Evolutionary conservation across 2,888 invertebrate species (phyloP).

Genomic region (Elysia crispata): DNA sequence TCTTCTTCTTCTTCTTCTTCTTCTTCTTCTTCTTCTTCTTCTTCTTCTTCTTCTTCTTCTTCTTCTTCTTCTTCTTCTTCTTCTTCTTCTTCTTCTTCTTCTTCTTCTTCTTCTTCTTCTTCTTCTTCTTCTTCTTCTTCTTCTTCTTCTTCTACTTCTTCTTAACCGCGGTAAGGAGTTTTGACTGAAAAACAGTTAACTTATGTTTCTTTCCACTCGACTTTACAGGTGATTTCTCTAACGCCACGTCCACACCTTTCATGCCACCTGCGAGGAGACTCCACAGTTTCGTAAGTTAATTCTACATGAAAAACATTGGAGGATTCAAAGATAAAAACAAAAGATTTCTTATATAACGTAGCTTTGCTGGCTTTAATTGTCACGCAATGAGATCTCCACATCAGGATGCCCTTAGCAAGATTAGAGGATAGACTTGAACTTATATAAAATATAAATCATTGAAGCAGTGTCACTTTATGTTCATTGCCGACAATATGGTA

Average conservation of each 20-base stretch:
- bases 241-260: constrained; percentile 26
- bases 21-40: constrained; percentile 9
- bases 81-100: constrained; percentile 9
- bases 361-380: too few relatives aligned
- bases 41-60: constrained; percentile 9
- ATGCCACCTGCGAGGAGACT: constrained; percentile 26
- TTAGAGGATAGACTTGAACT: too few relatives aligned
- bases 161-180: too few relatives aligned
- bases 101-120: constrained; percentile 9
- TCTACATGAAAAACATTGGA: too few relatives aligned
- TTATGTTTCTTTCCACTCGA: background rate
- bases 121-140: background rate
- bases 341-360: too few relatives aligned
- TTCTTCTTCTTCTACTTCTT: background rate
- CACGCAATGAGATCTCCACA: too few relatives aligned
- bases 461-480: too few relatives aligned
- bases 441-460: too few relatives aligned
- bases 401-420: too few relatives aligned
- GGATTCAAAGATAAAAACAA: too few relatives aligned
- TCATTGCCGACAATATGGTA: too few relatives aligned
- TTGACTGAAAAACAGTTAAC: too few relatives aligned
- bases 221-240: constrained; percentile 26
- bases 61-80: constrained; percentile 9
- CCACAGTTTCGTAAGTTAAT: constrained; percentile 30
- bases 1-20: constrained; percentile 9